Evolutionary conservation across 2,113 vertebrate genomes (phyloP).

Genomic region (Phyllopteryx taeniolatus): DNA sequence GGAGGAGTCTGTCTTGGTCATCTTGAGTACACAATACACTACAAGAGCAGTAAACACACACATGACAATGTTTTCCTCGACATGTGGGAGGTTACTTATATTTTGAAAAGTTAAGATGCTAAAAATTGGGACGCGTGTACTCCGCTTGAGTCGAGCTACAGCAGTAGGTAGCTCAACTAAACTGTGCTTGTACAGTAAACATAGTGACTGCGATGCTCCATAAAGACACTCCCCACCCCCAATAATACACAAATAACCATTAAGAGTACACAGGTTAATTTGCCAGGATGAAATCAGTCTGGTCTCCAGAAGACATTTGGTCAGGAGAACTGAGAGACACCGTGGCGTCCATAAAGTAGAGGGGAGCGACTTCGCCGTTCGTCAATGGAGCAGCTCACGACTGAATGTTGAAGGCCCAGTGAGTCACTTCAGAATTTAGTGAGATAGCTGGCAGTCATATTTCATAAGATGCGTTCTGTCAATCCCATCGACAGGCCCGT

Average conservation of each 20-base stretch:
- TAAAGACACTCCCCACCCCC: neutral
- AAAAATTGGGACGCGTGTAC: no score
- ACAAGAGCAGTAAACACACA: no score
- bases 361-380: constrained; percentile 10
- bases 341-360: neutral
- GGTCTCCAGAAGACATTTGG: neutral
- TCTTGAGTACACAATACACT: no score
- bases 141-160: no score
- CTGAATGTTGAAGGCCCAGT: constrained; percentile 28
- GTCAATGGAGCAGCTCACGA: constrained; percentile 27
- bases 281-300: neutral
- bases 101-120: no score
- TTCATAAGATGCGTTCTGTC: constrained; percentile 42
- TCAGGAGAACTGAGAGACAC: constrained; percentile 5
- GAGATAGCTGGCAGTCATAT: constrained; percentile 34
- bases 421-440: constrained; percentile 44
- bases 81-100: no score
- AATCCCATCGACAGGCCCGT: constrained; percentile 28
- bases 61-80: no score
- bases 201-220: neutral
- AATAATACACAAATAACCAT: neutral
- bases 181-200: neutral
- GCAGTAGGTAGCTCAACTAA: neutral
- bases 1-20: no score
- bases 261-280: neutral